phyloP scores from a whole-genome alignment of 1,140 invertebrate species.

The Helicoverpa armigera region DNA sequence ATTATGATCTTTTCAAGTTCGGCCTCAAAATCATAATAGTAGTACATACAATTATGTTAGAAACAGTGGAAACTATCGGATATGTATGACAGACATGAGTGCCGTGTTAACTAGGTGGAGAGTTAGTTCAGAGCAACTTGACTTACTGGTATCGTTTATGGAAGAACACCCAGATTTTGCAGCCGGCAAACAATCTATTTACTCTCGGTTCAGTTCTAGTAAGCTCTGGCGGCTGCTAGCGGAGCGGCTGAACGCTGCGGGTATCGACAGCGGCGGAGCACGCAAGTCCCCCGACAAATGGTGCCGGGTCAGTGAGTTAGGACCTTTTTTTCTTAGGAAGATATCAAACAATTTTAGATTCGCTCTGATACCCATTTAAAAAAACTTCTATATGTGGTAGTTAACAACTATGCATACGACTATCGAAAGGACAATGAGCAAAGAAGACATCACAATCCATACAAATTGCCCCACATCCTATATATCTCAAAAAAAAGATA shows the following conservation, averaged over 20 bases:
- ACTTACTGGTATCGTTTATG: slow-evolving; percentile 81
- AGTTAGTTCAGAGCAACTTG: slow-evolving; percentile 80
- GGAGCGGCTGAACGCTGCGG: slow-evolving; percentile 78
- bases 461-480: too few species aligned
- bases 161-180: slow-evolving; percentile 83
- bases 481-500: too few species aligned
- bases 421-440: too few species aligned
- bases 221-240: slow-evolving; percentile 80
- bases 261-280: slow-evolving; percentile 71
- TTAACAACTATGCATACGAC: too few species aligned
- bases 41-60: too few species aligned
- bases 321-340: neutral
- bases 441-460: too few species aligned
- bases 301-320: slow-evolving; percentile 69
- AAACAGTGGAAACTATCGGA: neutral
- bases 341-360: too few species aligned
- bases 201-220: slow-evolving; percentile 78
- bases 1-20: too few species aligned
- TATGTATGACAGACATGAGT: slow-evolving; percentile 68
- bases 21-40: too few species aligned
- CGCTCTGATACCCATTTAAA: too few species aligned
- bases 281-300: slow-evolving; percentile 80
- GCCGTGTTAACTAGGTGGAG: slow-evolving; percentile 71
- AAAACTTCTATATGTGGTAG: neutral
- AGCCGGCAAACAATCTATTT: slow-evolving; percentile 79